Evolutionary conservation across 2,888 invertebrate species (phyloP).

Genomic region (Ectropis crepuscularia): DNA sequence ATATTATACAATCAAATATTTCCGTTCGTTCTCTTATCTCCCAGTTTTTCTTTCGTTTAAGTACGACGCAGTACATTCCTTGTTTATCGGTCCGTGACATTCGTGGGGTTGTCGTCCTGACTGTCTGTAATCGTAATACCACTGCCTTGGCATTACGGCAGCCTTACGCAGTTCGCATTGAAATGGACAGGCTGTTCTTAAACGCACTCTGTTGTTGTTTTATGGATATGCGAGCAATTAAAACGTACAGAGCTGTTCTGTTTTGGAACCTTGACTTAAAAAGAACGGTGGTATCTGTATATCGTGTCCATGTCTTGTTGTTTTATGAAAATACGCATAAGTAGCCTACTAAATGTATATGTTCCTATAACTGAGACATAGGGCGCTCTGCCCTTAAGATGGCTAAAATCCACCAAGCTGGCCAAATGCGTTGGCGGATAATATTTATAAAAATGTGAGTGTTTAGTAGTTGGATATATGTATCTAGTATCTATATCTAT

Average conservation of each 20-base stretch:
- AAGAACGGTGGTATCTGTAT: too few relatives aligned
- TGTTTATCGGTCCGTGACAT: conserved; percentile 26
- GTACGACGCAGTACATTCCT: conserved; percentile 22
- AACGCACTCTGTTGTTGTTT: not conserved
- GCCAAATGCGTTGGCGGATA: not conserved
- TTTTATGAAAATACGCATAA: too few relatives aligned
- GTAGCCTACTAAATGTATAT: too few relatives aligned
- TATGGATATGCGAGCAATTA: not conserved
- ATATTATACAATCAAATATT: not conserved
- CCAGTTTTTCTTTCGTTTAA: conserved; percentile 8
- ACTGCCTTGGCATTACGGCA: conserved; percentile 9
- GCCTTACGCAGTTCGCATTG: conserved; percentile 12
- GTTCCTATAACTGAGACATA: too few relatives aligned
- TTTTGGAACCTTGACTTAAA: too few relatives aligned
- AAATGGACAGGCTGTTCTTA: not conserved
- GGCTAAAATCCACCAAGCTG: not conserved
- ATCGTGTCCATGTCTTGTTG: too few relatives aligned
- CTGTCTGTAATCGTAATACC: conserved; percentile 11
- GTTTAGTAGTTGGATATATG: too few relatives aligned
- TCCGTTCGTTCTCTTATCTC: conserved; percentile 3
- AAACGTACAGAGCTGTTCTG: too few relatives aligned
- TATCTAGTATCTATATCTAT: too few relatives aligned
- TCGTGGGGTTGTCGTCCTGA: conserved; percentile 22
- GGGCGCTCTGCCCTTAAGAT: too few relatives aligned
- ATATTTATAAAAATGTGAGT: too few relatives aligned